Conservation (phyloP, 2,113 vertebrate genomes). For the Rhinogobius similis region DNA sequence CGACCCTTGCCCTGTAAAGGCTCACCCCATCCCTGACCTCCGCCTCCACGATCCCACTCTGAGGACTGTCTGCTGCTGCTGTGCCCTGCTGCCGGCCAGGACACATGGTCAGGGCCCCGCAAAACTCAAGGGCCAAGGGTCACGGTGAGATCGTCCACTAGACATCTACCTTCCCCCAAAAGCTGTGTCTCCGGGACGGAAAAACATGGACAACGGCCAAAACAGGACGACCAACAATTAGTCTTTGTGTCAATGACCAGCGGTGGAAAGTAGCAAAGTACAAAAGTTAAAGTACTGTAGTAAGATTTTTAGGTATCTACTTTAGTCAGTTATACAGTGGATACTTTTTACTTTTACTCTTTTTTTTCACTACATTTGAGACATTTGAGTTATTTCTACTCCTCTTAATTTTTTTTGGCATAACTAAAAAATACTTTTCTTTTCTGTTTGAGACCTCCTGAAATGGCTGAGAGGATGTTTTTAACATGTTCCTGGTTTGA, state of each 20-base stretch:
- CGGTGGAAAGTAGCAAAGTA: no score
- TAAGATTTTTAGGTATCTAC: no score
- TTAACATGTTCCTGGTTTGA: no score
- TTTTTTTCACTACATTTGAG: no score
- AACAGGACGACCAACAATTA: neutral
- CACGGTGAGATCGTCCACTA: constrained; percentile 65
- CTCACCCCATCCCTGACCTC: constrained; percentile 84
- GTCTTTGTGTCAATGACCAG: neutral
- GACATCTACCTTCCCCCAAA: constrained; percentile 58
- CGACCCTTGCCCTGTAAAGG: constrained; percentile 73
- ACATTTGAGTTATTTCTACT: no score
- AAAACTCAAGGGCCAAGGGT: constrained; percentile 82
- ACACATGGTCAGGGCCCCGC: constrained; percentile 83
- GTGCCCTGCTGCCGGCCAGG: constrained; percentile 81
- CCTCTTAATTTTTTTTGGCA: no score
- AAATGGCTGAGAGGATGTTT: no score
- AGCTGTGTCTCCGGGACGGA: constrained; percentile 16
- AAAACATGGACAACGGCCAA: constrained; percentile 7
- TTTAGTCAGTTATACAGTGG: no score
- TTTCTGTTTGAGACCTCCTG: no score
- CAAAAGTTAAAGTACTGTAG: no score
- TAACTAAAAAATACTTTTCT: no score
- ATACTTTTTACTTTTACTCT: no score
- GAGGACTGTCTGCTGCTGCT: constrained; percentile 81
- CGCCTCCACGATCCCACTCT: constrained; percentile 83